Conservation (phyloP, 2,888 invertebrate genomes). For the Argyresthia goedartella region DNA sequence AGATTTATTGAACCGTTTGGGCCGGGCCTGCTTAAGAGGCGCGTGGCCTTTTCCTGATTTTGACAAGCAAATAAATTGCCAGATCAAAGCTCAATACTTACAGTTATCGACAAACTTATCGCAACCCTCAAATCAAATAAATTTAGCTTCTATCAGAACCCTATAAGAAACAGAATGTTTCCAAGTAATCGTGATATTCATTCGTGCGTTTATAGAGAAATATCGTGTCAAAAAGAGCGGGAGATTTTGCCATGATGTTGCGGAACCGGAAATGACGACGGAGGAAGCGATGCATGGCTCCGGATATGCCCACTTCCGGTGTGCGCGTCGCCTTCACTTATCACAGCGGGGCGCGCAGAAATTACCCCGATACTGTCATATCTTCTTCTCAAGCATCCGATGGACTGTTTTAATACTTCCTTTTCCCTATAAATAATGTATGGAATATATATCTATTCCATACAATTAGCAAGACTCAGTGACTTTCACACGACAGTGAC, state of each 20-base stretch:
- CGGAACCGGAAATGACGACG: constrained; percentile 62
- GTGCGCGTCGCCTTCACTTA: constrained; percentile 58
- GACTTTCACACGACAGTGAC: no score
- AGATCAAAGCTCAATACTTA: constrained; percentile 46
- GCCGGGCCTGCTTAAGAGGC: constrained; percentile 16
- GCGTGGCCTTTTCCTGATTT: constrained; percentile 63
- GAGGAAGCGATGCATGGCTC: constrained; percentile 59
- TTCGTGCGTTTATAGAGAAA: neutral
- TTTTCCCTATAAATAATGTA: no score
- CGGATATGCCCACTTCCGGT: constrained; percentile 59
- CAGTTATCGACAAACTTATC: neutral
- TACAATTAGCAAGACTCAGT: no score
- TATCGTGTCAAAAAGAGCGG: constrained; percentile 24
- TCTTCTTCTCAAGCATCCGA: neutral
- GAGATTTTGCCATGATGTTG: constrained; percentile 35
- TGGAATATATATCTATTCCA: no score
- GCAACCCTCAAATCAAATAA: neutral
- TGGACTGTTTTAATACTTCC: neutral
- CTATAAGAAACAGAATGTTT: no score
- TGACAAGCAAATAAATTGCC: constrained; percentile 66
- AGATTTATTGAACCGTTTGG: constrained; percentile 31
- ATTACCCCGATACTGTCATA: constrained; percentile 20
- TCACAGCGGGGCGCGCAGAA: constrained; percentile 46
- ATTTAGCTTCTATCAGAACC: no score
- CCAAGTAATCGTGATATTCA: no score